phyloP scores from a whole-genome alignment of 2,888 invertebrate genomes.

The Taenaris catops region DNA sequence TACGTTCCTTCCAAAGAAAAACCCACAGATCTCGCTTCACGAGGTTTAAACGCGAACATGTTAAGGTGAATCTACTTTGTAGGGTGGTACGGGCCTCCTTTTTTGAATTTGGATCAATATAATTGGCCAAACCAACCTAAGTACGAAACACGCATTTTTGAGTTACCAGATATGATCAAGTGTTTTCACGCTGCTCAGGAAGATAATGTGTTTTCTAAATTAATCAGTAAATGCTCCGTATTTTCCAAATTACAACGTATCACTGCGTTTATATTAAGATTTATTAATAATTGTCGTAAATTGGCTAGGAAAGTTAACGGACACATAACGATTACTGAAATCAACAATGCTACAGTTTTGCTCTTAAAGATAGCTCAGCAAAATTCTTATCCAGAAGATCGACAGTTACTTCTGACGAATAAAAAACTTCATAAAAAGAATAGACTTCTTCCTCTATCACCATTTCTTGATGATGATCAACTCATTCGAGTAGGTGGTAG shows the following conservation, averaged over 20 bases:
- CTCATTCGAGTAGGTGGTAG: constrained; percentile 10
- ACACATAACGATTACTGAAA: no score
- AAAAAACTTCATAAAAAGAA: constrained; percentile 4
- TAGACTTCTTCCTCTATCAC: constrained; percentile 1
- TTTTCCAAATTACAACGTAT: neutral
- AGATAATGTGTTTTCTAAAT: neutral
- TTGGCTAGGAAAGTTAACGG: no score
- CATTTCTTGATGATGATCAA: constrained; percentile 5
- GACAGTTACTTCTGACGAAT: neutral
- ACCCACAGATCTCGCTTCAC: constrained; percentile 30
- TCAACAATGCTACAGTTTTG: no score
- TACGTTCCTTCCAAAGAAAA: constrained; percentile 28
- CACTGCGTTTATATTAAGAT: no score
- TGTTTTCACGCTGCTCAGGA: no score
- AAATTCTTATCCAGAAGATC: constrained; percentile 2
- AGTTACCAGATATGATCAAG: no score
- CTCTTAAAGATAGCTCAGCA: neutral
- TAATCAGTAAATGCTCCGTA: neutral
- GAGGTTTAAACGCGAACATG: no score
- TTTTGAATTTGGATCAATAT: constrained; percentile 1
- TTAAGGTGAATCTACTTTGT: no score
- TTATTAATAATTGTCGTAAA: no score
- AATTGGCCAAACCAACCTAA: no score
- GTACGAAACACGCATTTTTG: no score
- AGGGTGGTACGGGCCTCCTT: constrained; percentile 21